Percentiles rank a stretch among this genome's conserved stretches.
Conservation (phyloP, 2,888 invertebrate genomes). For the Tenthredo amoena region DNA sequence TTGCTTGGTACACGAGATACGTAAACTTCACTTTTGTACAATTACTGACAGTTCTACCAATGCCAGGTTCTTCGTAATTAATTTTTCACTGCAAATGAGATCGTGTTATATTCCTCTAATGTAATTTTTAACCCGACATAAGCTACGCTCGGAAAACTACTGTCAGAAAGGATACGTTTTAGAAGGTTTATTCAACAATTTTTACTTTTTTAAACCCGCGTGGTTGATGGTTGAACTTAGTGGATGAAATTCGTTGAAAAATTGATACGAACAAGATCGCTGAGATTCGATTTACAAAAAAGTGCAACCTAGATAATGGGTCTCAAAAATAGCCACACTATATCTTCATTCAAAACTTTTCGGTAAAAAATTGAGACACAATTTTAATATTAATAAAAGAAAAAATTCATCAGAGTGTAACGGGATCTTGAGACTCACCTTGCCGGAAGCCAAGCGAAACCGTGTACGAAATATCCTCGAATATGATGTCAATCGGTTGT, state of each 20-base stretch:
- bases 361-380: neutral
- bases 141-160: neutral
- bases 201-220: neutral
- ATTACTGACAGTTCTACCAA: neutral
- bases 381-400: neutral
- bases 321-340: neutral
- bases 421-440: conserved; percentile 59
- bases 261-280: neutral
- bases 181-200: neutral
- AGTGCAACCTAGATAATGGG: neutral
- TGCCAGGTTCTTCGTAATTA: neutral
- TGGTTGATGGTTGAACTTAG: neutral
- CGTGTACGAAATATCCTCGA: conserved; percentile 86
- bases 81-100: neutral
- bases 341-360: neutral
- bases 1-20: neutral
- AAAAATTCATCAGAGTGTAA: neutral
- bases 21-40: neutral
- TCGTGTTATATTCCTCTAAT: neutral
- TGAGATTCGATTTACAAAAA: neutral
- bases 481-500: conserved; percentile 85
- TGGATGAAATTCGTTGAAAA: neutral
- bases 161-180: neutral
- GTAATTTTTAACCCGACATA: neutral
- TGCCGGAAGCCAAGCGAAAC: conserved; percentile 81